These are phyloP conservation scores for Microplitis demolitor DNA, from an alignment of 1,140 invertebrate species.

Conservation along the genomic window DNA sequence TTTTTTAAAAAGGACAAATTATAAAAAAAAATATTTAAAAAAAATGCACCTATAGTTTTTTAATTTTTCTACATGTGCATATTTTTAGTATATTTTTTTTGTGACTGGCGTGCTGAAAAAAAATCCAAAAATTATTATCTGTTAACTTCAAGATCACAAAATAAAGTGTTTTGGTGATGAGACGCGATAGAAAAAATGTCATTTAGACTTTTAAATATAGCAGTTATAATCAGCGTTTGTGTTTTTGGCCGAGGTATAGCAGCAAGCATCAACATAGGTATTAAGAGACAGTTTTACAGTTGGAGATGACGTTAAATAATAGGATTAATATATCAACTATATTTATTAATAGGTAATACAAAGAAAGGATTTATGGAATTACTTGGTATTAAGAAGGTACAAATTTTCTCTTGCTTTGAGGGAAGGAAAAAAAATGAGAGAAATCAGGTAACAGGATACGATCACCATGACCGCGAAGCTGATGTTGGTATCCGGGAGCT, in stretches of 20 bases:
- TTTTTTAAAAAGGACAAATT: no score
- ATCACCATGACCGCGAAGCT: slow-evolving; percentile 6
- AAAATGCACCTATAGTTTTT: no score
- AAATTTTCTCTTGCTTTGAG: not conserved
- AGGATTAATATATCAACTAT: slow-evolving; percentile 13
- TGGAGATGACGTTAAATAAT: not conserved
- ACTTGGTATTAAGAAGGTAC: not conserved
- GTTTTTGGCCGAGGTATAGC: slow-evolving; percentile 59
- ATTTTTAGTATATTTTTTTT: no score
- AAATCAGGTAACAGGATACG: slow-evolving; percentile 18
- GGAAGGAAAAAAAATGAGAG: not conserved
- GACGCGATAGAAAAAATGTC: slow-evolving; percentile 35
- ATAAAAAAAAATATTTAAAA: no score
- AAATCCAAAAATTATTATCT: no score
- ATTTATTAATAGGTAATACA: slow-evolving; percentile 1
- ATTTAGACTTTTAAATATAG: slow-evolving; percentile 40
- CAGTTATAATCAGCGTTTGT: slow-evolving; percentile 43
- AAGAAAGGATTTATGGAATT: not conserved
- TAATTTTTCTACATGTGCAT: no score
- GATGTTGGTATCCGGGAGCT: slow-evolving; percentile 7
- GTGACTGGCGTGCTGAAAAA: no score
- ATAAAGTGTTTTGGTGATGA: slow-evolving; percentile 16
- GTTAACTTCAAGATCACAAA: not conserved
- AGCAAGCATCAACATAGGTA: slow-evolving; percentile 59
- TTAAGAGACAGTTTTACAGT: slow-evolving; percentile 3